Conservation (phyloP, 2,797 vertebrate genomes). For the Acanthurus lineatus region DNA sequence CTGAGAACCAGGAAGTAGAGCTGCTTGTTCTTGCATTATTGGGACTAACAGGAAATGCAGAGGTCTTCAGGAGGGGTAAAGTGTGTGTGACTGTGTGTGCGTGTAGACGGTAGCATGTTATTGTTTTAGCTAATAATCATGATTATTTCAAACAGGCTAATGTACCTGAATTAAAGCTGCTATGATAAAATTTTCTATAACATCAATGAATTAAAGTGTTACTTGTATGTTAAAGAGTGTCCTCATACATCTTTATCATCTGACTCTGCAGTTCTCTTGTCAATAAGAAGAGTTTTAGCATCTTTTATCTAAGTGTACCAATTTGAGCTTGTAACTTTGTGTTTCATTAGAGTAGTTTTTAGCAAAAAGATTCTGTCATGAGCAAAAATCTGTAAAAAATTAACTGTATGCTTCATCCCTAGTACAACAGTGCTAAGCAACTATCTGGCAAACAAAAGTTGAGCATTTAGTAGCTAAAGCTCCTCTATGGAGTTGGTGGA, state of each 20-base stretch:
- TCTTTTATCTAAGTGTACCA: not conserved
- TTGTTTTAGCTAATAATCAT: conserved; percentile 32
- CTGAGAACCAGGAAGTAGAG: conserved; percentile 88
- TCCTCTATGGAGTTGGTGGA: not conserved
- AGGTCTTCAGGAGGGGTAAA: conserved; percentile 82
- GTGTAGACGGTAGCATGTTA: conserved; percentile 34
- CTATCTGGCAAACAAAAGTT: not conserved
- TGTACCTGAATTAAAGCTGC: conserved; percentile 12
- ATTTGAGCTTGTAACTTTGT: too few relatives aligned
- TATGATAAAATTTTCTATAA: not conserved
- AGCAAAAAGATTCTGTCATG: too few relatives aligned
- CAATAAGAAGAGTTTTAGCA: not conserved
- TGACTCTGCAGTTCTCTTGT: not conserved
- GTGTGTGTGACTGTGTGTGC: conserved; percentile 50
- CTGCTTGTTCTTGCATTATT: conserved; percentile 86
- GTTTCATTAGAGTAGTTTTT: too few relatives aligned
- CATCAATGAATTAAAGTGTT: not conserved
- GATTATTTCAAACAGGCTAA: conserved; percentile 5
- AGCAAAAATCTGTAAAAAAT: conserved; percentile 7
- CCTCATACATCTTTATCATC: not conserved
- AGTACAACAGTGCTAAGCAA: not conserved
- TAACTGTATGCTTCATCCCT: not conserved
- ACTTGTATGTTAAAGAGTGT: not conserved
- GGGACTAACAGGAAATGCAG: conserved; percentile 88
- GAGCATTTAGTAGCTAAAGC: not conserved